phyloP scores from a whole-genome alignment of 2,113 vertebrate species.

The Erinaceus europaeus region DNA sequence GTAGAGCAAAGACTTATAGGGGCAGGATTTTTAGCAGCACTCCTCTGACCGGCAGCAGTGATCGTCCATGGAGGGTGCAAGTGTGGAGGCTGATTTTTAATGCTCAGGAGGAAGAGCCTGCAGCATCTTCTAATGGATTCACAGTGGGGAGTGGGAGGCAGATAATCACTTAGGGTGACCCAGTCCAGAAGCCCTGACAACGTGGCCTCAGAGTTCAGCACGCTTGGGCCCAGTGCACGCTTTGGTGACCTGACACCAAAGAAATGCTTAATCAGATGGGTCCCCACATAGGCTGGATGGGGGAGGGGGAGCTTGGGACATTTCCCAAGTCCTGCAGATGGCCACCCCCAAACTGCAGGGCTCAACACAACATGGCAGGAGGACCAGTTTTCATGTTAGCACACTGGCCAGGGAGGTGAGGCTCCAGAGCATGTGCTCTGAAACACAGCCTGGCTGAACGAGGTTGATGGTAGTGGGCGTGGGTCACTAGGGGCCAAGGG shows the following conservation, averaged over 20 bases:
- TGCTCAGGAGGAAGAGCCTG: neutral
- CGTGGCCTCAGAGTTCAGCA: neutral
- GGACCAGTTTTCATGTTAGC: neutral
- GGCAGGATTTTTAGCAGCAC: rapidly evolving
- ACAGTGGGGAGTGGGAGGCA: rapidly evolving
- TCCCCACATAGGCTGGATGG: neutral
- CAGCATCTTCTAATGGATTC: neutral
- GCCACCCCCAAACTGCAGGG: neutral
- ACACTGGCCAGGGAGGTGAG: rapidly evolving
- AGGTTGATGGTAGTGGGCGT: too few relatives aligned
- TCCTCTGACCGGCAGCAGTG: neutral
- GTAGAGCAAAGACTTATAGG: neutral
- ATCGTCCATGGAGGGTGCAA: rapidly evolving
- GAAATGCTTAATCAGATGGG: neutral
- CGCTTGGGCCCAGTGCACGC: neutral
- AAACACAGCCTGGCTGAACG: rapidly evolving
- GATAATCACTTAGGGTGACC: neutral
- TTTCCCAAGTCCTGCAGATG: neutral
- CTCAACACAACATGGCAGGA: rapidly evolving
- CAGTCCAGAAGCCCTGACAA: rapidly evolving
- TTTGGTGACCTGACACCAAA: neutral
- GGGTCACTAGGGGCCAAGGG: rapidly evolving
- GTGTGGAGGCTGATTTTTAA: neutral
- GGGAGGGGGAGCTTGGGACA: neutral
- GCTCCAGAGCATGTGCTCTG: rapidly evolving